phyloP scores from a whole-genome alignment of 2,888 invertebrate species.

The Cylloceria caligata region DNA sequence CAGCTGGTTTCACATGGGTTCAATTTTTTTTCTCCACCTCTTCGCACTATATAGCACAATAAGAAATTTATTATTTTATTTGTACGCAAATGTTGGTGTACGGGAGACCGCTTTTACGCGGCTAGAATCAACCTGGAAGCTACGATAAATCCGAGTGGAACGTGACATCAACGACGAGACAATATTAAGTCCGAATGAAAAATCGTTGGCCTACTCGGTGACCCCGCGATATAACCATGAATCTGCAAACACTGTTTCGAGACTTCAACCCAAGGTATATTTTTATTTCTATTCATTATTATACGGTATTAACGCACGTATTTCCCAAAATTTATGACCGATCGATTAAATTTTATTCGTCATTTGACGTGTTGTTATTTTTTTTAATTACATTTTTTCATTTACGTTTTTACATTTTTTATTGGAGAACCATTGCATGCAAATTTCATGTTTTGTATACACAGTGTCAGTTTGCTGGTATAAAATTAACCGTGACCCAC shows the following conservation, averaged over 20 bases:
- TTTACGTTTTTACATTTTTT: conserved; percentile 70
- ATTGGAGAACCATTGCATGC: conserved; percentile 85
- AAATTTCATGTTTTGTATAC: conserved; percentile 23
- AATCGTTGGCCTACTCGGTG: conserved; percentile 74
- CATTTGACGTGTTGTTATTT: background rate
- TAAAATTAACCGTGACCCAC: conserved; percentile 53
- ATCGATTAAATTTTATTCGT: background rate
- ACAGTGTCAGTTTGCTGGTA: background rate
- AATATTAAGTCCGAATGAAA: conserved; percentile 59
- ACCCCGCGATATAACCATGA: conserved; percentile 87
- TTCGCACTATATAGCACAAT: conserved; percentile 21
- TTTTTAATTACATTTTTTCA: conserved; percentile 35
- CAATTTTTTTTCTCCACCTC: background rate
- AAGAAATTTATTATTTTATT: conserved; percentile 45
- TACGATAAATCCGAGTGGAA: conserved; percentile 44
- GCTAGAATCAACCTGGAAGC: background rate
- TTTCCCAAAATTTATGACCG: background rate
- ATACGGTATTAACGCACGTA: conserved; percentile 57
- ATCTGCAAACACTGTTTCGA: conserved; percentile 94
- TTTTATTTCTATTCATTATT: conserved; percentile 41
- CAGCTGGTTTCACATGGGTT: background rate
- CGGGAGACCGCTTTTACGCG: conserved; percentile 41
- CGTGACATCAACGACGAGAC: conserved; percentile 26
- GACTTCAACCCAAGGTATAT: conserved; percentile 96
- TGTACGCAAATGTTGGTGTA: conserved; percentile 47